Base-by-base conservation (phyloP, 2,113 vertebrate genomes). In the Trogon melanurus region DNA sequence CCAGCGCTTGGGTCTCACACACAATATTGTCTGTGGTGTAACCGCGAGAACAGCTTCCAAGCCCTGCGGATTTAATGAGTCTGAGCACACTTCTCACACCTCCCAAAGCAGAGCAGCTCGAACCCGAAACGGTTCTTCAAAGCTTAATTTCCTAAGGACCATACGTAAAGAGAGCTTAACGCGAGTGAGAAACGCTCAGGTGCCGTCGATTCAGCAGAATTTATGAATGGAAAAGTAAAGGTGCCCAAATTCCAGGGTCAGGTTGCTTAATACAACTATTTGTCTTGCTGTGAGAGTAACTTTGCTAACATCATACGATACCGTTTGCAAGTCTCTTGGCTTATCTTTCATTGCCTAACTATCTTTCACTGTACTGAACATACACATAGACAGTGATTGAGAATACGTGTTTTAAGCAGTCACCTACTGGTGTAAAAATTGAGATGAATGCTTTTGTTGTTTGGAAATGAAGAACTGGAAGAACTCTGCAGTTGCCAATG, bases 401-500 rank as follows among this genome's bases (percentile, higher is more conserved):
- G 51, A 93, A 72, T 53, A 61, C 4, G 2, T 9, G 16, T 50
- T 89, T 54, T 53, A 14, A 72, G n/a, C 36, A 69, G 50, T 38
- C 78, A 57, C n/a, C 45, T 65, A 13, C 57, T 26, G 10, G 6
- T 45, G 34, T 53, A 48, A 88, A 91, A 88, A 79, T 29, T 19
- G 30, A 85, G 34, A 61, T 0, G 1, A 94, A 88, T 8, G 66
- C 22, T 75, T 89, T 56, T n/a, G 5, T n/a, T 69, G 13, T 27
- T 70, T 29, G 32, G 79, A 82, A 50, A 30, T 41, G 61, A 82
- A 87, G 32, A 64, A 65, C 23, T 38, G 34, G 30, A 61, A 41
- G 41, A 67, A 5, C 57, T 34, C 7, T n/a, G 38, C 45, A n/a
- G 38, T 51, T 1, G 2, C 16, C 1, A 0, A 64, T 12, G 4